Conservation (phyloP, 2,888 invertebrate genomes). For the Dryobotodes eremita region DNA sequence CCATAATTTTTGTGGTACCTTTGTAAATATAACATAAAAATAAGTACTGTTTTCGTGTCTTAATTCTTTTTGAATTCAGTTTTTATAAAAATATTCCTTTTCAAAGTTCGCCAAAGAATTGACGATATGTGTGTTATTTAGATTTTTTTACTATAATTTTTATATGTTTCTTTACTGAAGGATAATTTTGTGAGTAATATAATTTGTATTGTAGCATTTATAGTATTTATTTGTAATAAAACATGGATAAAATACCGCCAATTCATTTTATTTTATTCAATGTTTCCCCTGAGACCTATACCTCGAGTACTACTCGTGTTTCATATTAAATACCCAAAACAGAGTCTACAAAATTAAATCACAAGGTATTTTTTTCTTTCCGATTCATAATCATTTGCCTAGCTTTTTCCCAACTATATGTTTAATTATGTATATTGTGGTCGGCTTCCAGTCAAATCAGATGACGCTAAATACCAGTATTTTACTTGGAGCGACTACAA, state of each 20-base stretch:
- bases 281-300: neutral
- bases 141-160: constrained; percentile 70
- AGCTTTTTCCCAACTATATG: too few relatives aligned
- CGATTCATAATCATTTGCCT: neutral
- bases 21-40: constrained; percentile 69
- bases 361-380: too few relatives aligned
- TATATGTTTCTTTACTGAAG: constrained; percentile 69
- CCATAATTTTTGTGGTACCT: constrained; percentile 65
- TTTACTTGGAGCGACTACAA: neutral
- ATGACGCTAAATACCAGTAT: neutral
- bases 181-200: constrained; percentile 77
- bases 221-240: constrained; percentile 86
- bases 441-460: neutral
- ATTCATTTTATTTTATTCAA: neutral
- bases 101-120: constrained; percentile 68
- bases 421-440: neutral
- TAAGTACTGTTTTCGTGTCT: constrained; percentile 58
- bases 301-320: neutral
- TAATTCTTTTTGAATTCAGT: constrained; percentile 48
- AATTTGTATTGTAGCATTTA: constrained; percentile 78
- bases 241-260: constrained; percentile 61
- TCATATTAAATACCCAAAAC: neutral
- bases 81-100: constrained; percentile 55
- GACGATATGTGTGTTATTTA: constrained; percentile 68
- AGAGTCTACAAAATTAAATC: too few relatives aligned